A percentile compares a stretch with the other conserved stretches of the same genome.
Evolutionary conservation across 1,140 invertebrate genomes (phyloP).

Genomic region (Ceratoteleas bidentatus): DNA sequence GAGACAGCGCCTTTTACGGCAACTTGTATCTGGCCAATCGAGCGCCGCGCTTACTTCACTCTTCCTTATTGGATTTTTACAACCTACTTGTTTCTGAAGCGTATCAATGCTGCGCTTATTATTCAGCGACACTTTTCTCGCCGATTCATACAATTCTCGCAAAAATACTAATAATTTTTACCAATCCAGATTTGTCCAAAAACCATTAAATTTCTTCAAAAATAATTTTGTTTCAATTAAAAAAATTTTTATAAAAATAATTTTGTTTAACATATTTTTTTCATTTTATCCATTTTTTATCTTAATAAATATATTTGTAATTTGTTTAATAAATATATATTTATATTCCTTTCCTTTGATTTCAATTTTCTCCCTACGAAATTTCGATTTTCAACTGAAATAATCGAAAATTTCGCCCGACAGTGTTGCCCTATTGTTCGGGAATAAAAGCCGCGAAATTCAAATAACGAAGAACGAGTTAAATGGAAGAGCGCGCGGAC

Average conservation of each 20-base stretch:
- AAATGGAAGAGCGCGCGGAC: conserved; percentile 14
- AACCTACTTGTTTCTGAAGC: conserved; percentile 54
- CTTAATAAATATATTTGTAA: too few species aligned
- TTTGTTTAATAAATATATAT: too few species aligned
- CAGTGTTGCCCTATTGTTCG: too few species aligned
- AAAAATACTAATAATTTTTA: neutral
- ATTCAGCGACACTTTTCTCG: conserved; percentile 17
- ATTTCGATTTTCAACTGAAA: neutral
- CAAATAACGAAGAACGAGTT: neutral
- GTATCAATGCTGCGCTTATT: conserved; percentile 35
- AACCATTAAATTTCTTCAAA: too few species aligned
- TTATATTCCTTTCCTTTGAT: too few species aligned
- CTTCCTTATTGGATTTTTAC: conserved; percentile 64
- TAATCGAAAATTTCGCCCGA: neutral
- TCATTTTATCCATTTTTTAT: too few species aligned
- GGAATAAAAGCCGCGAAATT: conserved; percentile 1
- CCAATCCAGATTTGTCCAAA: neutral
- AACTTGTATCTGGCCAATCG: conserved; percentile 68
- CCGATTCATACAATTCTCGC: neutral
- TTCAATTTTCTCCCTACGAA: neutral
- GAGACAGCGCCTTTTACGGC: conserved; percentile 74
- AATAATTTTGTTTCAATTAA: too few species aligned
- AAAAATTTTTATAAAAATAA: too few species aligned
- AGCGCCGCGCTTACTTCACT: conserved; percentile 48
- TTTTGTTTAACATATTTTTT: too few species aligned